Evolutionary conservation across 2,113 vertebrate genomes (phyloP).

Genomic region (Triplophysa tibetana): DNA sequence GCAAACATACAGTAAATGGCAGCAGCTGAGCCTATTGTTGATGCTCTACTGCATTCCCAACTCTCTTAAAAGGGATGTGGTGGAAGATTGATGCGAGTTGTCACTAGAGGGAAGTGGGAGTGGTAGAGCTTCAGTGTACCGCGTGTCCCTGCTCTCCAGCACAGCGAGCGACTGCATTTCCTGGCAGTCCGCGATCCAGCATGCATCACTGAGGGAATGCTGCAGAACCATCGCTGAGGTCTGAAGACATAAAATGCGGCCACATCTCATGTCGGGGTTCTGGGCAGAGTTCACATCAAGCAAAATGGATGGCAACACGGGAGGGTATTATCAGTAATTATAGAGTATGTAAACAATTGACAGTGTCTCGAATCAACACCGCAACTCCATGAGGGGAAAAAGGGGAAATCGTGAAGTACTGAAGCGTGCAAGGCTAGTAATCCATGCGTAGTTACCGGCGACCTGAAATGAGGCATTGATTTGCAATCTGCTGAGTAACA

Average conservation of each 20-base stretch:
- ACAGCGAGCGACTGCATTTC: constrained; percentile 74
- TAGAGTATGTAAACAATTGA: constrained; percentile 19
- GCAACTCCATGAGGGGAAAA: constrained; percentile 10
- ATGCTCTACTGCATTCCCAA: constrained; percentile 46
- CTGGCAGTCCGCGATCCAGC: no score
- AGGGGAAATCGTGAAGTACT: constrained; percentile 20
- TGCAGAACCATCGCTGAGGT: constrained; percentile 69
- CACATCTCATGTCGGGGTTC: neutral
- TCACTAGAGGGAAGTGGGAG: constrained; percentile 78
- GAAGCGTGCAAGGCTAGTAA: constrained; percentile 40
- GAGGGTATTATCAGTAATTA: constrained; percentile 27
- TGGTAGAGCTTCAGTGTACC: constrained; percentile 73
- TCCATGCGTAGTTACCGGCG: constrained; percentile 34
- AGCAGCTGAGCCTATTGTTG: constrained; percentile 36
- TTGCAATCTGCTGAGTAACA: constrained; percentile 75
- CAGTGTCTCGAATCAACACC: constrained; percentile 25
- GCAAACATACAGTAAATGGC: constrained; percentile 38
- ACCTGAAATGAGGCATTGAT: constrained; percentile 55
- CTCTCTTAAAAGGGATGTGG: constrained; percentile 69
- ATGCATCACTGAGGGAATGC: constrained; percentile 69
- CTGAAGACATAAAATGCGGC: constrained; percentile 36
- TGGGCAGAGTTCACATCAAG: constrained; percentile 33
- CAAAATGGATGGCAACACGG: constrained; percentile 19
- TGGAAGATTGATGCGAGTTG: constrained; percentile 80
- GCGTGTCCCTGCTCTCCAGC: constrained; percentile 73